Evolutionary conservation across 2,888 invertebrate genomes (phyloP), one percentile per base, ranked within the genome.

Genomic region (Drosophila peninsularis): DNA sequence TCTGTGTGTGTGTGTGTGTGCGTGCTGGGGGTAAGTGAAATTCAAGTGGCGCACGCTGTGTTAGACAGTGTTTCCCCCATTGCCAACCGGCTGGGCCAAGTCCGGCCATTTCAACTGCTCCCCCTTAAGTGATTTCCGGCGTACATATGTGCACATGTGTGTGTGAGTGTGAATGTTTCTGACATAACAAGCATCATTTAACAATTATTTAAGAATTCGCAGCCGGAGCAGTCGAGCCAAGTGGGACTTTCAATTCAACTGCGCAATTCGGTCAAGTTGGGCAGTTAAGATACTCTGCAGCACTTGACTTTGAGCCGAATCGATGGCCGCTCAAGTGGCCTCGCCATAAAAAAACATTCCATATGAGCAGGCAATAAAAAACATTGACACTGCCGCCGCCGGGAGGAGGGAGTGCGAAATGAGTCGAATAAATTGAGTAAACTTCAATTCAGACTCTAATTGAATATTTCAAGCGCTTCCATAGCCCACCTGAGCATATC

Each of bases 111-210:
- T n/a, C 58, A 53, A 21, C 58, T 60, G 24, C 47, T 62, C 56
- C 42, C 60, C 69, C 68, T 80, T 84, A 87, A 85, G 85, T 85
- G 85, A 87, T 82, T 83, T 79, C 69, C 66, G 74, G 42, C 57
- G 42, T 42, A 45, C 55, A 62, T 34, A 32, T 37, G 42, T 44
- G 42, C 2, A 47, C 44, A 56, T 27, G 1, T 50, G 36, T 54
- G 56, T 61, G 65, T 65, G 53, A 52, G 57, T 77, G 81, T 54
- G 73, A 79, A 75, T 83, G 88, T 69, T 89, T 79, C 78, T 85
- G 85, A 87, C 88, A 79, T 87, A 87, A 87, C 80, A 85, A 85
- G 85, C 89, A 80, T 82, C 88, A 88, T 85, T 85, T 84, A 85
- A 85, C 89, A 89, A 89, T 85, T 85, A 85, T 83, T 83, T 83